phyloP scores from a whole-genome alignment of 2,888 invertebrate genomes.

The Hemicrepidius hirtus region DNA sequence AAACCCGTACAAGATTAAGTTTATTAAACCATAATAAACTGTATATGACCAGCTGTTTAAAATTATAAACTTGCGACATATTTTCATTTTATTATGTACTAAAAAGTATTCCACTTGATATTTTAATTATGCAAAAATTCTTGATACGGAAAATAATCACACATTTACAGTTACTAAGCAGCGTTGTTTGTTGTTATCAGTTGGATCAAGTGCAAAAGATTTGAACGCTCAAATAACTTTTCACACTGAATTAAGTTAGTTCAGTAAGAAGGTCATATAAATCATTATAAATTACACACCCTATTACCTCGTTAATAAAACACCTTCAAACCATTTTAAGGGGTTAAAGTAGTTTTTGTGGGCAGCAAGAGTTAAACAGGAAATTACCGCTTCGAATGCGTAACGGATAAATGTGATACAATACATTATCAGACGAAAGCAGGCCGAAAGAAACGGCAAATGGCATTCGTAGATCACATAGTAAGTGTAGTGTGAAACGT shows the following conservation, averaged over 20 bases:
- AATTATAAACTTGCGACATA: too few relatives aligned
- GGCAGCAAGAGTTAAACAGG: constrained; percentile 21
- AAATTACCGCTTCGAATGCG: constrained; percentile 49
- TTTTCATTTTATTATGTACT: too few relatives aligned
- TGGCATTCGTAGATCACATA: constrained; percentile 62
- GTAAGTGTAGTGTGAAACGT: constrained; percentile 65
- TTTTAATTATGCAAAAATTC: too few relatives aligned
- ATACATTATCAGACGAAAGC: constrained; percentile 60
- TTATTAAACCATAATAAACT: too few relatives aligned
- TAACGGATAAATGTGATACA: constrained; percentile 54
- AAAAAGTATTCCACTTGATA: too few relatives aligned
- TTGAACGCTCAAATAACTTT: constrained; percentile 3
- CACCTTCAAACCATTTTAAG: constrained; percentile 11
- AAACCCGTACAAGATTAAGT: too few relatives aligned
- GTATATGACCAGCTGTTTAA: too few relatives aligned
- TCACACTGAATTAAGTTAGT: background rate
- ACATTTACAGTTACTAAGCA: too few relatives aligned
- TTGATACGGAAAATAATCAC: too few relatives aligned
- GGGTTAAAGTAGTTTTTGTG: constrained; percentile 21
- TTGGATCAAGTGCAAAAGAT: too few relatives aligned
- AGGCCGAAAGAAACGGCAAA: constrained; percentile 59
- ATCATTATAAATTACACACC: constrained; percentile 15
- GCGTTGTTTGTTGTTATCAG: too few relatives aligned
- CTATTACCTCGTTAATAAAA: constrained; percentile 24
- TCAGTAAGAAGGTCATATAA: background rate